Base-by-base conservation (phyloP, 2,113 vertebrate species). In the Tursiops truncatus region DNA sequence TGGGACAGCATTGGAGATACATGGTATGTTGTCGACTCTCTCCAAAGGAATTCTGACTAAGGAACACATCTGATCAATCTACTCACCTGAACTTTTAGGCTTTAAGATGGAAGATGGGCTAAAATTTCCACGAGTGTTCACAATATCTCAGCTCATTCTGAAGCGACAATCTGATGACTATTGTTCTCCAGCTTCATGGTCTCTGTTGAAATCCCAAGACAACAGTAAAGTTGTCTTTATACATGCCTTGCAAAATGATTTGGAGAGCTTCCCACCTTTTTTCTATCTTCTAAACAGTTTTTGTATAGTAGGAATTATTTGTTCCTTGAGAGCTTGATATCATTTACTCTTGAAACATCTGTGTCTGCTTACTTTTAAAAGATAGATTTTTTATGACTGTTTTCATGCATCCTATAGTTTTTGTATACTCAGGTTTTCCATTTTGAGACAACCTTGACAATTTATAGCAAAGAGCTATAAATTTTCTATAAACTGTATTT, bases 291-390 rank as follows among this genome's bases (percentile, higher is more conserved):
- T 90, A 92, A 90, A 70, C 47, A 96, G 28, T 36, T 96, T 97
- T 95, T 95, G 91, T 83, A 92, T 94, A 41, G 84, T 50, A 95
- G 62, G 18, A 84, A 23, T 33, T 74, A 84, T 80, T 79, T 94
- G 21, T 83, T 93, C 79, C 71, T 83, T 74, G 60, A 88, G 65
- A 76, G 20, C 6, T 91, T 76, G 11, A 8, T 93, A 85, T 62
- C 71, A 50, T 31, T 92, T 93, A 67, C 17, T 85, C 33, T 73
- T 44, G 31, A 96, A 92, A 93, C 28, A 91, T 90, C 80, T 95
- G 73, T 73, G 17, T 36, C 76, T 76, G 8, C 84, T 93, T 97
- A 87, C 12, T 63, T 92, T 86, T 41, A 97, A 73, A 6, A 62
- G 21, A 36, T 31, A 70, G 23, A 36, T 31, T 79, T 89, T 87